phyloP scores from a whole-genome alignment of 2,797 vertebrate species.

The Sus cebifrons region DNA sequence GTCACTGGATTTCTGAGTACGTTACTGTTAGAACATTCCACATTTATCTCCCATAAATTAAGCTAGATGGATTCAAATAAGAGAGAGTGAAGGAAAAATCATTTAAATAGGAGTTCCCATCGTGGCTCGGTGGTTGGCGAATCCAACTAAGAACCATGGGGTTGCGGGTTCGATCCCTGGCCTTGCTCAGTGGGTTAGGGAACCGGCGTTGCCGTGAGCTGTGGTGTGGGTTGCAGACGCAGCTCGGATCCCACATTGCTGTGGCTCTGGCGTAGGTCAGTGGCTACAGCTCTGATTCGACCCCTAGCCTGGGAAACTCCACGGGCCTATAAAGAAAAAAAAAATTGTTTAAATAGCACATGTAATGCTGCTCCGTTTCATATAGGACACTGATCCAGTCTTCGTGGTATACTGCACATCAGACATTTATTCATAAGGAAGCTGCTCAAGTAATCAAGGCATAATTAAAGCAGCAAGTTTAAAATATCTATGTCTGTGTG shows the following conservation, averaged over 20 bases:
- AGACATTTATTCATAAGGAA: not conserved
- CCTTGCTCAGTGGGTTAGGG: too few species aligned
- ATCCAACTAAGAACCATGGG: too few species aligned
- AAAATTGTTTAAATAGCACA: not conserved
- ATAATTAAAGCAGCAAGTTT: not conserved
- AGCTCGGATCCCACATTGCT: too few species aligned
- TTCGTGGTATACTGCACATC: not conserved
- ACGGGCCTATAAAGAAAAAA: too few species aligned
- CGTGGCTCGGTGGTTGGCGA: too few species aligned
- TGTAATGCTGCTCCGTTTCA: fast-evolving
- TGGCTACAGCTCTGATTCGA: too few species aligned
- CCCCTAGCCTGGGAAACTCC: too few species aligned
- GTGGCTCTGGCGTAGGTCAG: too few species aligned
- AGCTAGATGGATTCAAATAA: not conserved
- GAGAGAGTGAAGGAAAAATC: not conserved
- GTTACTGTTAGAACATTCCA: fast-evolving
- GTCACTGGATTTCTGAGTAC: not conserved
- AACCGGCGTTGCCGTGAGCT: too few species aligned
- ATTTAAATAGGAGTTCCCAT: not conserved
- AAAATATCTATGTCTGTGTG: too few species aligned
- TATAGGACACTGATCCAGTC: not conserved
- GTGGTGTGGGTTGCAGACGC: too few species aligned
- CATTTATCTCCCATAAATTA: not conserved
- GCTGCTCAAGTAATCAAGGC: not conserved
- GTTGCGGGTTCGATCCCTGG: too few species aligned